Evolutionary conservation across 2,797 vertebrate genomes (phyloP), one percentile per base, ranked within the genome.

Genomic region (Sebastes vulpes): DNA sequence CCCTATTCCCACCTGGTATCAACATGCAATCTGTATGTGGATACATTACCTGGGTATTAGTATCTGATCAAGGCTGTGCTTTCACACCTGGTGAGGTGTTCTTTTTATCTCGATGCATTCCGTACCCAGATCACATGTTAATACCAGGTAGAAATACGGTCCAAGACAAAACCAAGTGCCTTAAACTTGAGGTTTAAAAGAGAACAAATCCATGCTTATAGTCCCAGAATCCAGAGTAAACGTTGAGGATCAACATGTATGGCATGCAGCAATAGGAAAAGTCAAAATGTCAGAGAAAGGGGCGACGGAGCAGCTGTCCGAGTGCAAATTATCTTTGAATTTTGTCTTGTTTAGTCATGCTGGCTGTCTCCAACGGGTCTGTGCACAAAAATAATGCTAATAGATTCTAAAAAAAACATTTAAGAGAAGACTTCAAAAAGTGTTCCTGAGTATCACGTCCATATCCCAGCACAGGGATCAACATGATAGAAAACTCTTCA

Each of bases 391-490:
- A 50, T 0, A 14, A 18, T 68, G 65, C 10, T 4, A 20, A 48
- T 20, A 52, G 29, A 42, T 65, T 68, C 8, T 38, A 52, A 65
- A 72, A 81, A 72, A 61, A 70, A 42, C 4, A 31, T 31, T 25
- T 16, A 26, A 35, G 31, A 50, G 8, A 42, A 9, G 48, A 35
- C 29, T 63, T 77, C 26, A 18, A 48, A 73, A 87, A 83, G 58
- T 52, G 32, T 72, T 89, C 92, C 91, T 90, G 87, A 92, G 91
- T 42, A 28, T 69, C 57, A 48, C 8, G 12, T 84, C 48, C 18
- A 35, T 46, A 48, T 56, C 57, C 57, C 54, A 65, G 72, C 29
- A 63, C 26, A 79, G 67, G 26, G 59, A 54, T 21, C 2, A 5
- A 69, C 72, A 65, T 82, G 6, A 1, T n/a, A 42, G 21, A 66